These are phyloP conservation scores for Caenorhabditis panamensis DNA, from an alignment of 2,888 invertebrate genomes.

Conservation along the genomic window DNA sequence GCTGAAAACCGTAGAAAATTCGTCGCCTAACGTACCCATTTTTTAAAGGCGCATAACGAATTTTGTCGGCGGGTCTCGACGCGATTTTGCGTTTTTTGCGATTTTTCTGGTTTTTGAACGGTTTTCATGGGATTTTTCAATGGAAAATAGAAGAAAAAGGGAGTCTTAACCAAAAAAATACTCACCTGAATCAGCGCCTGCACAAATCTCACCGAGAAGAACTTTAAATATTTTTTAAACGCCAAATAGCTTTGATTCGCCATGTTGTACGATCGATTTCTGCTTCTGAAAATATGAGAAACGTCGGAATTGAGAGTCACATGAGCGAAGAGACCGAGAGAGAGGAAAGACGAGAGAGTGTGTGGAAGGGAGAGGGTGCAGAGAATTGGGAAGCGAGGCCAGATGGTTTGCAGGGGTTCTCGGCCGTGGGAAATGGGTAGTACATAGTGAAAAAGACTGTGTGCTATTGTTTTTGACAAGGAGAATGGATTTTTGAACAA, in stretches of 20 bases:
- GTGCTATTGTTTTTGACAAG: not conserved
- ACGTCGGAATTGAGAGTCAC: not conserved
- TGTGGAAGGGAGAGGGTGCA: not conserved
- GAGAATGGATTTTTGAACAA: no score
- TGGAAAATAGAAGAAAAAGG: not conserved
- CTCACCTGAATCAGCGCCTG: slow-evolving; percentile 74
- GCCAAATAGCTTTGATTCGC: not conserved
- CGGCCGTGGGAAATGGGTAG: not conserved
- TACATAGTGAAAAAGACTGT: no score
- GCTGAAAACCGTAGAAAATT: no score
- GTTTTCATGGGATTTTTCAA: not conserved
- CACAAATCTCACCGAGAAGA: slow-evolving; percentile 72
- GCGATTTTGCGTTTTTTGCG: not conserved
- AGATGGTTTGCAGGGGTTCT: not conserved
- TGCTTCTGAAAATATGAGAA: not conserved
- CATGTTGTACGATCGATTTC: not conserved
- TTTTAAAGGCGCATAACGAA: no score
- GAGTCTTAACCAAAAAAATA: not conserved
- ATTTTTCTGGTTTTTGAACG: not conserved
- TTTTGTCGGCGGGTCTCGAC: no score
- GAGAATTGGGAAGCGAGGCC: not conserved
- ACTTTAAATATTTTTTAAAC: slow-evolving; percentile 68
- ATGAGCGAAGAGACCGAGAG: not conserved
- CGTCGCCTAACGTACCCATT: no score
- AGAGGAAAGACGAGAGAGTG: not conserved